Percentiles rank a stretch among this genome's conserved stretches.
phyloP scores from a whole-genome alignment of 2,888 invertebrate genomes.

The Caenorhabditis sinica region DNA sequence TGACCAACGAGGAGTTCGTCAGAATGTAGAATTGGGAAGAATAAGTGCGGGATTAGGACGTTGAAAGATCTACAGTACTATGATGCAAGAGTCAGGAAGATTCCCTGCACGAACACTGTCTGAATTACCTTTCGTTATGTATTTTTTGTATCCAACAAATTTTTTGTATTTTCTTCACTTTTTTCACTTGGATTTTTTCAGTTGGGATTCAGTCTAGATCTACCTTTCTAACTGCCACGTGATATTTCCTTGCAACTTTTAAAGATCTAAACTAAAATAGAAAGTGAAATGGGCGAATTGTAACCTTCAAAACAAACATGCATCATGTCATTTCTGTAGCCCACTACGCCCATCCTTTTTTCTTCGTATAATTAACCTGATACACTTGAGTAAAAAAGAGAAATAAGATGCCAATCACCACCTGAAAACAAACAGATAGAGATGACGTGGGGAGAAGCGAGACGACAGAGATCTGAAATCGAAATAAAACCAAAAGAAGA shows the following conservation, averaged over 20 bases:
- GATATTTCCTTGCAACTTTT: not conserved
- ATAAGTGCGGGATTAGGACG: no score
- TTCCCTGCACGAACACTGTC: no score
- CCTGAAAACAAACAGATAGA: slow-evolving; percentile 25
- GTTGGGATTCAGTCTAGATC: no score
- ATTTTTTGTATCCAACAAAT: no score
- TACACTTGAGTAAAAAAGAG: slow-evolving; percentile 3
- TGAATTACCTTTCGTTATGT: no score
- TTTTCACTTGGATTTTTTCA: no score
- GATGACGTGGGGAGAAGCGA: slow-evolving; percentile 15
- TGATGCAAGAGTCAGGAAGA: no score
- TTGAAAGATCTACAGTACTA: no score
- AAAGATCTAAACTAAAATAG: not conserved
- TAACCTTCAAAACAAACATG: slow-evolving; percentile 4
- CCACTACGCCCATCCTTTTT: not conserved
- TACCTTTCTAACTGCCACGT: not conserved
- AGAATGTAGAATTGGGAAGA: no score
- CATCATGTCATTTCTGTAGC: not conserved
- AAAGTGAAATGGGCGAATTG: slow-evolving; percentile 17
- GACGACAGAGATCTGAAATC: slow-evolving; percentile 17
- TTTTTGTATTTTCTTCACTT: no score
- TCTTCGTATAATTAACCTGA: not conserved
- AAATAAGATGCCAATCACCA: slow-evolving; percentile 44
- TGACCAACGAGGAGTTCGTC: no score
- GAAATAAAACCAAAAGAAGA: not conserved